Evolutionary conservation across 2,888 invertebrate species (phyloP), one percentile per base, ranked within the genome.

Genomic region (Norana najaformis): DNA sequence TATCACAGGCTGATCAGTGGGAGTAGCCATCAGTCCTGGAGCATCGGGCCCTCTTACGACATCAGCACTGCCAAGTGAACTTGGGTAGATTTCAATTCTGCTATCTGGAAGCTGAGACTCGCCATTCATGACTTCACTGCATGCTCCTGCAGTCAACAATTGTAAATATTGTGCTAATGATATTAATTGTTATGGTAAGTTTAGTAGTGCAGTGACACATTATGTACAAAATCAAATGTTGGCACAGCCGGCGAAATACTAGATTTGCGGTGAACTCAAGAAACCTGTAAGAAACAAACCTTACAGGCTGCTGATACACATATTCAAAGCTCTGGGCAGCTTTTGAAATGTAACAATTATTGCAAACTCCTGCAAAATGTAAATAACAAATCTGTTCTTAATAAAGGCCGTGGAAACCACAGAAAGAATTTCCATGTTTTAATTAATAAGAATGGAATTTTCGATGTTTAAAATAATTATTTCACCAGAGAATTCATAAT

Each of bases 81-180:
- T 34, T 38, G 88, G 88, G 36, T 1, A 47, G 36, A 89, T 47
- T 41, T 53, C 69, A 30, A 89, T 38, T 38, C 89, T 38, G n/a
- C 38, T 83, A 0, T 89, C 89, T 38, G 38, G 35, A n/a, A 83
- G 38, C 23, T 13, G 0, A 41, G 41, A 20, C 37, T 34, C n/a
- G 23, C 83, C 89, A n/a, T 36, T n/a, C 89, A 89, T 89, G 38
- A 89, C 47, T 38, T 82, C 89, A 34, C 38, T 16, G 85, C 89
- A 89, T 0, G 18, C 23, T 38, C 41, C 89, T 89, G 85, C 37
- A 85, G 85, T 36, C 36, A 85, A 69, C 1, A 69, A 69, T n/a
- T 16, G 16, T n/a, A 1, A 11, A 69, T 23, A 47, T 47, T 47
- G 20, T 47, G 47, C 47, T 47, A 47, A 23, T 47, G 47, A 69